These are phyloP conservation scores for Xylota sylvarum DNA, from an alignment of 2,888 invertebrate species.

Conservation along the genomic window DNA sequence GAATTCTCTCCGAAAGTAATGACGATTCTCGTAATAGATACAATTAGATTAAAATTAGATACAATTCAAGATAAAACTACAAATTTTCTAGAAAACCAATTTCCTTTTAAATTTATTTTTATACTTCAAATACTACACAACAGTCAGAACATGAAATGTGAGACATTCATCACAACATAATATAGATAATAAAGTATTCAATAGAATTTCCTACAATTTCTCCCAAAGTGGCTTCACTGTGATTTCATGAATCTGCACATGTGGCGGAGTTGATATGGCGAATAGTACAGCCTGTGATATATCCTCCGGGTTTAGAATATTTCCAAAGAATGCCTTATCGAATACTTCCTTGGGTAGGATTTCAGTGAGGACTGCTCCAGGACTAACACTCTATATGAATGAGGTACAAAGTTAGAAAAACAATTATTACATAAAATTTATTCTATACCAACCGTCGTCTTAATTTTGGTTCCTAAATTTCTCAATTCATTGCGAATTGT, in stretches of 20 bases:
- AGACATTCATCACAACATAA: no score
- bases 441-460: slow-evolving; percentile 81
- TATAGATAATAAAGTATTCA: neutral
- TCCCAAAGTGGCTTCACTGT: slow-evolving; percentile 42
- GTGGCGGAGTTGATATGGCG: slow-evolving; percentile 77
- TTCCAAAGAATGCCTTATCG: neutral
- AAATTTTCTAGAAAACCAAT: no score
- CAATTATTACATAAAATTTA: neutral
- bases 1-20: no score
- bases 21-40: no score
- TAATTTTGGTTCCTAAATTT: slow-evolving; percentile 81
- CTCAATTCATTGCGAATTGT: slow-evolving; percentile 83
- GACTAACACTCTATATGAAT: slow-evolving; percentile 79
- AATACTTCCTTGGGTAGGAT: slow-evolving; percentile 78
- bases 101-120: no score
- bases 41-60: no score
- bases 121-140: no score
- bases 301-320: slow-evolving; percentile 78
- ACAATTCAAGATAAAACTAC: no score
- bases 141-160: no score
- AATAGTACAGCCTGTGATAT: slow-evolving; percentile 80
- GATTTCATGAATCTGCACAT: slow-evolving; percentile 62
- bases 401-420: neutral
- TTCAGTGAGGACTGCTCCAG: slow-evolving; percentile 81
- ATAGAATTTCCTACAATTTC: neutral